Percentiles rank a stretch among this genome's conserved stretches.
Conservation (phyloP, 2,113 vertebrate genomes). For the Poecilia latipinna region DNA sequence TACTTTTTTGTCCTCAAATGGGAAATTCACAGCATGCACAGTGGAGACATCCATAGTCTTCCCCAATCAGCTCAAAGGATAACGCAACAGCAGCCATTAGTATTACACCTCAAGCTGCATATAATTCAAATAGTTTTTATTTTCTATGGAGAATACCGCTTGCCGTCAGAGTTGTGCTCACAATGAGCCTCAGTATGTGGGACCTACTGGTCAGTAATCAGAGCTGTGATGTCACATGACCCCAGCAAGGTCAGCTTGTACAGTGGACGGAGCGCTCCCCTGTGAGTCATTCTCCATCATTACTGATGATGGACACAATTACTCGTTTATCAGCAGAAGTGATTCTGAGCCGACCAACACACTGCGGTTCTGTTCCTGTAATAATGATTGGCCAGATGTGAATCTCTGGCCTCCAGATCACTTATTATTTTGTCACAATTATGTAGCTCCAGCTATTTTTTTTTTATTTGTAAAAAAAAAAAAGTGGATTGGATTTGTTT, state of each 20-base stretch:
- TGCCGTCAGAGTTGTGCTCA: neutral
- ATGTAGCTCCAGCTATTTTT: conserved; percentile 32
- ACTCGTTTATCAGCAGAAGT: conserved; percentile 66
- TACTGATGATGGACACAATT: conserved; percentile 63
- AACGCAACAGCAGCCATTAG: too few species aligned
- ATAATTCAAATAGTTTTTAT: too few species aligned
- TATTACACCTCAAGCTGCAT: too few species aligned
- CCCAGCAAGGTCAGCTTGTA: conserved; percentile 33
- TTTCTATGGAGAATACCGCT: too few species aligned
- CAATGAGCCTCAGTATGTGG: conserved; percentile 42
- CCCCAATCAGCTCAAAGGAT: too few species aligned
- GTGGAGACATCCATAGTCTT: too few species aligned
- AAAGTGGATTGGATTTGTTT: conserved; percentile 26
- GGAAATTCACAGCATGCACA: too few species aligned
- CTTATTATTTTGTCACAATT: conserved; percentile 22
- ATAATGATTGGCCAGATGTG: conserved; percentile 57
- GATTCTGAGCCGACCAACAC: conserved; percentile 44
- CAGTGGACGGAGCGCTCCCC: conserved; percentile 39
- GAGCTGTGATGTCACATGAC: conserved; percentile 47
- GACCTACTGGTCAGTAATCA: neutral
- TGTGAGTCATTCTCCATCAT: conserved; percentile 59
- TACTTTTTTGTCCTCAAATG: too few species aligned
- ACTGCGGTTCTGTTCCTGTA: conserved; percentile 62
- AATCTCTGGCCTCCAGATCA: neutral
- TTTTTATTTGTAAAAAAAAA: conserved; percentile 23